phyloP scores from a whole-genome alignment of 2,113 vertebrate genomes.

The Rhea pennata region DNA sequence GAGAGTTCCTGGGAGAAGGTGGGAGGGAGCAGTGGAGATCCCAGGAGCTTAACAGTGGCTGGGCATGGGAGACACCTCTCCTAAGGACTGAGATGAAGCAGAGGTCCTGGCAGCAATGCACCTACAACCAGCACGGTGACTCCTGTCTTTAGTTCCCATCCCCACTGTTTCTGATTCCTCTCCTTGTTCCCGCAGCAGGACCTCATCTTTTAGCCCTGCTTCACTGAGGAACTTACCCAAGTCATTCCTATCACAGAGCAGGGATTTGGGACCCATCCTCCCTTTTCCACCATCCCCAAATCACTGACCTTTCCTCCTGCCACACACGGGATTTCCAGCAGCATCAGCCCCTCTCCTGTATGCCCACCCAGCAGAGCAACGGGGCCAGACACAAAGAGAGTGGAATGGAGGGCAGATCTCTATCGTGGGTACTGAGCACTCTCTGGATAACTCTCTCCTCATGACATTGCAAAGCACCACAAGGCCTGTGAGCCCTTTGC shows the following conservation, averaged over 20 bases:
- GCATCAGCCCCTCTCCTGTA: fast-evolving
- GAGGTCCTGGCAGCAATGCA: neutral
- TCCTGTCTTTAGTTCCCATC: neutral
- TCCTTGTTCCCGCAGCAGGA: neutral
- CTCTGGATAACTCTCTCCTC: neutral
- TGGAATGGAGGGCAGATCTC: too few relatives aligned
- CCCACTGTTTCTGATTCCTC: neutral
- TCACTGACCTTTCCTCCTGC: neutral
- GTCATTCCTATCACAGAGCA: neutral
- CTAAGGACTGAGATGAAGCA: neutral
- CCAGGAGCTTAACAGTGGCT: neutral
- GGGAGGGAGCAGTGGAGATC: neutral
- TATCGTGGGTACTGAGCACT: fast-evolving
- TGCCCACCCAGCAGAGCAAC: neutral
- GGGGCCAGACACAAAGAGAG: neutral
- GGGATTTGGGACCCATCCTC: neutral
- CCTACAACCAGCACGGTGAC: neutral
- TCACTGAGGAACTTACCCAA: neutral
- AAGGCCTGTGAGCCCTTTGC: neutral
- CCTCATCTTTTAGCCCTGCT: neutral
- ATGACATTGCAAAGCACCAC: neutral
- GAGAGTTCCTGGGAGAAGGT: neutral
- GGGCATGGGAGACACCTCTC: neutral
- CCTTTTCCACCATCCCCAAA: neutral
- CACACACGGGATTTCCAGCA: fast-evolving